Evolutionary conservation across 2,888 invertebrate species (phyloP).

Genomic region (Tribolium freemani): DNA sequence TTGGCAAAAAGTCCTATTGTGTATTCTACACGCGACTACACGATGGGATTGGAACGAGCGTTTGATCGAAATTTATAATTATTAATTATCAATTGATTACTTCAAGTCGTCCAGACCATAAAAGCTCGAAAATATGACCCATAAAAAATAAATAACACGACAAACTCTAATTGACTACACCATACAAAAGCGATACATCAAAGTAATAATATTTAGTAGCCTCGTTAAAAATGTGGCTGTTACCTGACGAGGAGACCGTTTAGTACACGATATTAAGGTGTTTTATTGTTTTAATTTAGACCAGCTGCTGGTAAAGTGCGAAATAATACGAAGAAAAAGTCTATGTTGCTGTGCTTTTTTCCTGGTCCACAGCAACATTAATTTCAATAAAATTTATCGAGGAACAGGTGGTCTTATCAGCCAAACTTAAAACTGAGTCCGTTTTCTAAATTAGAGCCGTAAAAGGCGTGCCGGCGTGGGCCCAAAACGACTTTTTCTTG

Average conservation of each 20-base stretch:
- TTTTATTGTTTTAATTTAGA: constrained; percentile 4
- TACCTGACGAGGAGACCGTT: not conserved
- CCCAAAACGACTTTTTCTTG: not conserved
- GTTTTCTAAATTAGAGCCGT: constrained; percentile 1
- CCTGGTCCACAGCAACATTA: not conserved
- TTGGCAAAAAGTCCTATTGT: not conserved
- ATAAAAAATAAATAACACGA: not conserved
- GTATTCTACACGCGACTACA: not conserved
- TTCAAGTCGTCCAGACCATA: not conserved
- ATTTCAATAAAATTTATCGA: not conserved
- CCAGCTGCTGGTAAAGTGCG: not conserved
- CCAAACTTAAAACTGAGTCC: not conserved
- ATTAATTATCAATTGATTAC: not conserved
- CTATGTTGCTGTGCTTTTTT: not conserved
- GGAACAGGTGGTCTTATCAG: not conserved
- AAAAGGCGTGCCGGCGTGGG: constrained; percentile 11
- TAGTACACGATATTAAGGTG: constrained; percentile 1
- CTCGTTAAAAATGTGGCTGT: not conserved
- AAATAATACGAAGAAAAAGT: not conserved
- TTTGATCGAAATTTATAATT: not conserved
- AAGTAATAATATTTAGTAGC: not conserved
- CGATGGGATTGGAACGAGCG: not conserved
- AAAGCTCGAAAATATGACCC: not conserved
- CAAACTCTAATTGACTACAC: not conserved
- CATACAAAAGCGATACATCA: not conserved